Conservation (phyloP, 2,113 vertebrate genomes). For the Felis catus region F.catus_Fca126_mat1.0 CM031416.1:85095001-85095500, state of each 20-base stretch:
- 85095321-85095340: not conserved
- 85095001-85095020: not conserved
- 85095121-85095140: not conserved
- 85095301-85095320: not conserved
- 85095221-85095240: not conserved
- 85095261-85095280: not conserved
- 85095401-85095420: not conserved
- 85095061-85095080: not conserved
- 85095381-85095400: not conserved
- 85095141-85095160: not conserved
- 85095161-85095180: not conserved
- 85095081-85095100: not conserved
- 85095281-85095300: not conserved
- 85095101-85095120: not conserved
- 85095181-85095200: not conserved
- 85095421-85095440: not conserved
- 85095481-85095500: not conserved
- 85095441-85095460: not conserved
- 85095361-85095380: not conserved
- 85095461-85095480: not conserved
- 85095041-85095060: not conserved
- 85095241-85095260: not conserved
- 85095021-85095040: not conserved
- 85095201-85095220: not conserved
- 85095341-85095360: not conserved